Evolutionary conservation across 2,797 vertebrate species (phyloP).

Genomic region (Pipistrellus pygmaeus): DNA sequence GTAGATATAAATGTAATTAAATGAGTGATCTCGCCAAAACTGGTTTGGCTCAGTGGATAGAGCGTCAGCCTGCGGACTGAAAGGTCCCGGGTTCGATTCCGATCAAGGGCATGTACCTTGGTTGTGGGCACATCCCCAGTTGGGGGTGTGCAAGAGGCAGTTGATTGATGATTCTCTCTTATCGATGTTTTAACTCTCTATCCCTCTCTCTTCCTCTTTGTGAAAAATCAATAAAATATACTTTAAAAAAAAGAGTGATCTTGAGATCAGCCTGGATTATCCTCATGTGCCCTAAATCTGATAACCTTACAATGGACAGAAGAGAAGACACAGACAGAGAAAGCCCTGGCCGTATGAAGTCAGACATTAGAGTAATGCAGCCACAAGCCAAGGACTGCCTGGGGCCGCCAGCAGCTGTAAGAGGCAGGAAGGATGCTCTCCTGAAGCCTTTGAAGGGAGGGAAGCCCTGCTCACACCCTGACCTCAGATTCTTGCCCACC

Average conservation of each 20-base stretch:
- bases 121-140: too few species aligned
- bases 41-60: too few species aligned
- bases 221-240: too few species aligned
- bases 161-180: too few species aligned
- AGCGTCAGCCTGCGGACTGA: too few species aligned
- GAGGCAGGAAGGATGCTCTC: neutral
- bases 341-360: neutral
- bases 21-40: neutral
- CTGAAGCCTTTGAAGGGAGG: neutral
- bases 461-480: neutral
- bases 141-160: too few species aligned
- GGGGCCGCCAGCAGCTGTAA: neutral
- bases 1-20: conserved; percentile 1
- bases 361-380: neutral
- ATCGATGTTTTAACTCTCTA: too few species aligned
- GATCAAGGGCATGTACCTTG: too few species aligned
- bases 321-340: neutral
- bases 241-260: too few species aligned
- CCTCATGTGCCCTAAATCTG: neutral
- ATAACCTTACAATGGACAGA: neutral
- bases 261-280: neutral
- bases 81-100: too few species aligned
- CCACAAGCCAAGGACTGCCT: neutral
- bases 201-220: too few species aligned
- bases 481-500: neutral